Evolutionary conservation across 2,888 invertebrate genomes (phyloP), one percentile per base, ranked within the genome.

Genomic region (Argyresthia goedartella): DNA sequence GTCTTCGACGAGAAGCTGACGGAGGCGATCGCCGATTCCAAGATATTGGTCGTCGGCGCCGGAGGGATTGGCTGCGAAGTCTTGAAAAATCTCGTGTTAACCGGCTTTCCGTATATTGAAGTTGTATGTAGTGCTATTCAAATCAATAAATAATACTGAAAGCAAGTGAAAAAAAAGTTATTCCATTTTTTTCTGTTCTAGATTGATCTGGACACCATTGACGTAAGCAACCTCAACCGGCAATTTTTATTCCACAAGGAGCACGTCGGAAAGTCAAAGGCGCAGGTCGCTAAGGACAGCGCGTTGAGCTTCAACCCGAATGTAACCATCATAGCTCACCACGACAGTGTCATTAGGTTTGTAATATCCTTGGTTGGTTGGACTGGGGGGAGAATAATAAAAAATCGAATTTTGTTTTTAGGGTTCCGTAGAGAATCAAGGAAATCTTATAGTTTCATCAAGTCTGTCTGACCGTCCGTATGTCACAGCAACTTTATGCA

Each of bases 21-120:
- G 56, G 88, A 91, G 64, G 87, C 90, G 49, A 90, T 95, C 56
- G 86, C 89, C 25, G 86, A 89, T 59, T 90, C 93, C 10, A 95
- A 94, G 81, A 84, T 97, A 50, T 86, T 97, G 56, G 92, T 97
- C 13, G 95, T 97, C 33, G 99, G 99, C 52, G 99, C 99, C 65
- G 99, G 99, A 59, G 99, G 99, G 54, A 99, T 99, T 67, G 99
- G 99, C 58, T 99, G 99, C 86, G 99, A 99, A 86, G 91, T 99
- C 60, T 86, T 99, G 42, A 99, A 99, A 80, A 98, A 98, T 87
- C 90, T 99, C 59, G 98, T 98, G 36, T 87, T 99, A 49, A 94
- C 95, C 58, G 99, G 99, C 57, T 99, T 99, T 73, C 90, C 90
- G 43, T 89, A 96, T 61, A 96, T 99, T 64, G 95, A 97, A 88